Base-by-base conservation (phyloP, 2,113 vertebrate species). In the Tupaia tana region DNA sequence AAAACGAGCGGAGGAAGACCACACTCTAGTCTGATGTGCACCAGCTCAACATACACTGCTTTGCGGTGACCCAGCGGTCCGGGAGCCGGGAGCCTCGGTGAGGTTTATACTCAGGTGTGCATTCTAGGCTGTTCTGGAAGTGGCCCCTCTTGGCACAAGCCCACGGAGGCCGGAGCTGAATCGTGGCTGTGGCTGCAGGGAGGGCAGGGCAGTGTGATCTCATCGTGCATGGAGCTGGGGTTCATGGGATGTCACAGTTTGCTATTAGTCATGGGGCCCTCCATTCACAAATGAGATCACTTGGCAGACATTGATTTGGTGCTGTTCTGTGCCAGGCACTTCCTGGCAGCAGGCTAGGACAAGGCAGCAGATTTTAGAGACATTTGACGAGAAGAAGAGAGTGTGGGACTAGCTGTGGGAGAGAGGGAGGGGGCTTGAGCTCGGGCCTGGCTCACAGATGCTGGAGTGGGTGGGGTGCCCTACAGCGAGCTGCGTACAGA, bases 371-470 rank as follows among this genome's bases (percentile, higher is more conserved):
- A 56, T 16, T 25, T 15, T 15, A 52, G 22, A 56, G 75, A 27
- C 10, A 11, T 25, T 31, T n/a, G 8, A 27, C 12, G 43, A 19
- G 9, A 64, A 86, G 34, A 19, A 34, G 74, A 25, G 19, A 9
- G 3, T 16, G 25, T 3, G 58, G 13, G 18, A 5, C n/a, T 61
- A 1, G n/a, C n/a, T 24, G 13, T 69, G 56, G 34, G 73, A 15
- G 7, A 3, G 29, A 9, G 10, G 20, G 12, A 20, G 0, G 18
- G 20, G 6, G 1, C 3, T 74, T 29, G 13, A 6, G 13, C 79
- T 15, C 27, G 20, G 14, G 15, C 20, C 31, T 19, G 58, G 14
- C 8, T 74, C 6, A 1, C 43, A 43, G 43, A 43, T 43, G 43
- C 43, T 43, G 43, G 43, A 43, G 43, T 43, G 43, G 43, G 43